These are phyloP conservation scores for Vultur gryphus DNA, from an alignment of 2,797 vertebrate species.

Conservation along the genomic window DNA sequence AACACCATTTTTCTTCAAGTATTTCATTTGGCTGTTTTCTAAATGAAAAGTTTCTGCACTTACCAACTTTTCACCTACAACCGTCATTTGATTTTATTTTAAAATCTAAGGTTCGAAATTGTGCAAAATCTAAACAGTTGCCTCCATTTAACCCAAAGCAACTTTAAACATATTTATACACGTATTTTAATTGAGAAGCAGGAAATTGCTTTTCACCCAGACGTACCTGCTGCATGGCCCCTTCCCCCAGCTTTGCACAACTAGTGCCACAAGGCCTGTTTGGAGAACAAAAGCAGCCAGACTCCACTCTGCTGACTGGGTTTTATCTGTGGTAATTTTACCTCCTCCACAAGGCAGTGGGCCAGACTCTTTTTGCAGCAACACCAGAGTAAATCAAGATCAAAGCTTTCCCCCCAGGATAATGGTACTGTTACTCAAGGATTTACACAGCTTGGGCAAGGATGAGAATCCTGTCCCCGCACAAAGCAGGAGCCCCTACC, in stretches of 20 bases:
- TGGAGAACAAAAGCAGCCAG: slow-evolving; percentile 19
- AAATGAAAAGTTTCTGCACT: background rate
- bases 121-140: background rate
- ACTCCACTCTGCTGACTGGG: slow-evolving; percentile 34
- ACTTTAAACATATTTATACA: background rate
- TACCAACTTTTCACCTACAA: background rate
- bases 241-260: background rate
- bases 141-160: background rate
- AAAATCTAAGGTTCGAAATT: background rate
- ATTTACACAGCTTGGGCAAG: background rate
- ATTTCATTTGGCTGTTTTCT: background rate
- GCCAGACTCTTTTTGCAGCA: slow-evolving; percentile 26
- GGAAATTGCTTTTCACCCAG: slow-evolving; percentile 30
- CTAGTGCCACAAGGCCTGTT: slow-evolving; percentile 13
- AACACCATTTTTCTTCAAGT: background rate
- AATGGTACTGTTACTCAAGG: slow-evolving; percentile 15
- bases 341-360: slow-evolving; percentile 24
- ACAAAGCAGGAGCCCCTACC: background rate
- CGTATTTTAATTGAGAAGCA: slow-evolving; percentile 3
- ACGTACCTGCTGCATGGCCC: background rate
- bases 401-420: slow-evolving; percentile 1
- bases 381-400: background rate
- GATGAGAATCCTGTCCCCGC: background rate
- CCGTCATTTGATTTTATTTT: background rate
- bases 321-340: slow-evolving; percentile 21